Evolutionary conservation across 37 sponge, comb jelly and placozoan species (phyloP), one percentile per base, ranked within the genome.

Genomic region (Haliclona indistincta): DNA sequence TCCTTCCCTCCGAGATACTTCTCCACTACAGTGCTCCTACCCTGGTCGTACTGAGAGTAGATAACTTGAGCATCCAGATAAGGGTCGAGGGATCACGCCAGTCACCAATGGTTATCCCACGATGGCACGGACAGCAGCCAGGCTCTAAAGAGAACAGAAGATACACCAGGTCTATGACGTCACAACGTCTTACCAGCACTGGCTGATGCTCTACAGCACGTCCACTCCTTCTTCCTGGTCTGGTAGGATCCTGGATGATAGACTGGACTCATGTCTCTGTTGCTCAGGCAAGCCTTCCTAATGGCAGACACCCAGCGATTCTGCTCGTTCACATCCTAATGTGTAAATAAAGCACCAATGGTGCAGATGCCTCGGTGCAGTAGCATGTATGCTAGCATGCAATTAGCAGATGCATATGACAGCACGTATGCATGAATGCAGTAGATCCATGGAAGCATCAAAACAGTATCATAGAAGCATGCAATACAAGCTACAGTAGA

Each of bases 31-130:
- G 56, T 28, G 26, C 32, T 61, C 37, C 71, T 64, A 3, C 86
- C 91, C 37, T 89, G 85, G 6, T 38, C 30, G 64, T 87, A 89
- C 85, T 94, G 98, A 23, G 88, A 86, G 80, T 80, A 84, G 55
- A 97, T 79, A n/a, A 86, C 75, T 49, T 97, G 94, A 10, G 91
- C 81, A 54, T 97, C 94, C 30, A 87, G 84, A 32, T 97, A 89
- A 53, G 94, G 92, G 60, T 97, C 95, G 37, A 97, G 86, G 98
- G 98, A 63, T 97, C 98, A 43, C 92, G 41, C 95, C 95, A 97
- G 90, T 97, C 95, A 8, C 98, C 91, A 11, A 97, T 88, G n/a
- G 89, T 88, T 43, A 92, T 89, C 25, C 90, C 82, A 2, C 88
- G 60, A 77, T 92, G 90, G 45, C 92, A 84, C 60, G 80, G 75